Evolutionary conservation across 2,113 vertebrate species (phyloP).

Genomic region (Typhlomys cinereus): DNA sequence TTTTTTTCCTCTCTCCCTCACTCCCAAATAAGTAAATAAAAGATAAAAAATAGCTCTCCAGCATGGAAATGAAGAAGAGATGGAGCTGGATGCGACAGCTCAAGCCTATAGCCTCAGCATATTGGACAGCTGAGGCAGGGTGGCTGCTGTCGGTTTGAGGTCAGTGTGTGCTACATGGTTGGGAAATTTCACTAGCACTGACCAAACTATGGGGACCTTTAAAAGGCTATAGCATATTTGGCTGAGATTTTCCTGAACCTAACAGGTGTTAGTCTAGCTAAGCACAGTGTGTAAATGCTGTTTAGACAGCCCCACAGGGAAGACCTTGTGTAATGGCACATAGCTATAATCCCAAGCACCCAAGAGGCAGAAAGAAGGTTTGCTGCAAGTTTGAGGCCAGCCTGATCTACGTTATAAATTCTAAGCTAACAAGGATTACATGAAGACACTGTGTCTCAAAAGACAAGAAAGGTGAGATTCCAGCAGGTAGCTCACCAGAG

Average conservation of each 20-base stretch:
- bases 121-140: neutral
- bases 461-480: too few species aligned
- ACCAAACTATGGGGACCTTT: neutral
- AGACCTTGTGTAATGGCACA: too few species aligned
- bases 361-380: neutral
- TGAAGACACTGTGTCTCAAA: neutral
- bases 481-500: neutral
- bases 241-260: constrained; percentile 13
- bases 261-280: neutral
- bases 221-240: neutral
- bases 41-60: neutral
- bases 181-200: neutral
- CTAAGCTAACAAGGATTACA: neutral
- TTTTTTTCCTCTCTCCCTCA: too few species aligned
- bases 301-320: neutral
- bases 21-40: neutral
- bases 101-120: neutral
- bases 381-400: neutral
- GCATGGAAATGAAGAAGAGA: constrained; percentile 3
- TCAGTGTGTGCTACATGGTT: neutral
- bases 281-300: neutral
- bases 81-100: neutral
- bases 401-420: neutral
- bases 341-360: neutral
- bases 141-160: neutral